These are phyloP conservation scores for Amazona finschi DNA, from an alignment of 2,797 vertebrate genomes.

Conservation along the genomic window DNA sequence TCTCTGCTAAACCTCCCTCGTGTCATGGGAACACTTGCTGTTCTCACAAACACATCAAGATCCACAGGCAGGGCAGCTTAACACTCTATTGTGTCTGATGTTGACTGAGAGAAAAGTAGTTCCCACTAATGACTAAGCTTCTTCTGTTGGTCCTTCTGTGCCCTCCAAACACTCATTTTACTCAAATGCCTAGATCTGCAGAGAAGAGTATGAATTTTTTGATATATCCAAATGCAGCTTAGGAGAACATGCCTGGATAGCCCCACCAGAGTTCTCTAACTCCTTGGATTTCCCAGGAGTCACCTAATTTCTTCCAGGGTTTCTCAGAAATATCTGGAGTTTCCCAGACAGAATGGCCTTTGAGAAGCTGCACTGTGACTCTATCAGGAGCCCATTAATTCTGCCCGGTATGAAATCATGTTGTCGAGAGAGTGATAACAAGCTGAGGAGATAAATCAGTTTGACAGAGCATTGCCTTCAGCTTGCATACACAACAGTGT, in stretches of 20 bases:
- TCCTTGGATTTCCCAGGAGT: constrained; percentile 33
- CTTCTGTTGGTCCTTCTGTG: neutral
- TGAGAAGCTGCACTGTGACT: neutral
- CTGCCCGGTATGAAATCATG: neutral
- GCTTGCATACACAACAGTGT: neutral
- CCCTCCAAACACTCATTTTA: neutral
- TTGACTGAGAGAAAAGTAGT: neutral
- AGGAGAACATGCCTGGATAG: neutral
- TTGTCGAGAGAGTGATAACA: constrained; percentile 42
- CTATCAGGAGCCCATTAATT: constrained; percentile 26
- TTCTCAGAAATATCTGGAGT: constrained; percentile 32
- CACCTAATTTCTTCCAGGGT: constrained; percentile 12
- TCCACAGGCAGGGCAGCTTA: neutral
- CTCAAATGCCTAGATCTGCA: neutral
- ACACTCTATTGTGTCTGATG: neutral
- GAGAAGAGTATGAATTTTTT: neutral
- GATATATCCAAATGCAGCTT: neutral
- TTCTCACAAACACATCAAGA: neutral
- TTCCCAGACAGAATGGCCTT: neutral
- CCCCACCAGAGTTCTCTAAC: neutral
- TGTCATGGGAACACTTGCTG: neutral
- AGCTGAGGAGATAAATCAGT: constrained; percentile 39
- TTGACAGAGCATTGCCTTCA: constrained; percentile 20
- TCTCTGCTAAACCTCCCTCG: neutral
- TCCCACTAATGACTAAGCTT: neutral